Evolutionary conservation across 2,888 invertebrate genomes (phyloP).

Genomic region (Rhingia rostrata): DNA sequence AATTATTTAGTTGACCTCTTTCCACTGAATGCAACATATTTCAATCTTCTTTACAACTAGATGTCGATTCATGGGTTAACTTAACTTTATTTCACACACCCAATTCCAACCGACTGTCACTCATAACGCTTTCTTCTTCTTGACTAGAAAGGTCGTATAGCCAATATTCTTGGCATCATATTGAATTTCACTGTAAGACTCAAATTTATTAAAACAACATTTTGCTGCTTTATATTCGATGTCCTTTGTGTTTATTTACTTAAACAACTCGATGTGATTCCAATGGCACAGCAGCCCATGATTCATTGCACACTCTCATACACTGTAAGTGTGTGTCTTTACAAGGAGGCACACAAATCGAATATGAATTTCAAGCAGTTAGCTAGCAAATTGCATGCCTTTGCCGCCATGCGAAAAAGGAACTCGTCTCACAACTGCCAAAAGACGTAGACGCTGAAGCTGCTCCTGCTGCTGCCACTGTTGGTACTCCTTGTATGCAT

Average conservation of each 20-base stretch:
- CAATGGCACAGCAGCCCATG: constrained; percentile 59
- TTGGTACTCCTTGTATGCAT: constrained; percentile 33
- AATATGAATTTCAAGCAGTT: constrained; percentile 73
- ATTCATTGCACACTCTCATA: constrained; percentile 62
- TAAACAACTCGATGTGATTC: constrained; percentile 48
- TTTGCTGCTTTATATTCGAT: constrained; percentile 20
- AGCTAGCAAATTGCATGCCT: constrained; percentile 64
- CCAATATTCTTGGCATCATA: constrained; percentile 59
- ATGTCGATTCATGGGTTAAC: not conserved
- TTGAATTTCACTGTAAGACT: constrained; percentile 35
- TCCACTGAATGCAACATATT: no score
- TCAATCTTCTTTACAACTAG: no score
- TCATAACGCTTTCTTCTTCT: not conserved
- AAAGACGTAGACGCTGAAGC: constrained; percentile 50
- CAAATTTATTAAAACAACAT: constrained; percentile 61
- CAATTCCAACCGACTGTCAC: not conserved
- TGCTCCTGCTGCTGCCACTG: constrained; percentile 31
- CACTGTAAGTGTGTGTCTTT: constrained; percentile 44
- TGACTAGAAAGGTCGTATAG: constrained; percentile 11
- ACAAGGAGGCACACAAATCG: constrained; percentile 68
- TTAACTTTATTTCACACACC: not conserved
- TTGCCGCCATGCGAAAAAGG: constrained; percentile 38
- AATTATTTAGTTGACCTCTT: no score
- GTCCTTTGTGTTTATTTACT: constrained; percentile 61
- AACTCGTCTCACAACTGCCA: constrained; percentile 62